phyloP scores from a whole-genome alignment of 2,888 invertebrate species.

The Girardia tigrina region DNA sequence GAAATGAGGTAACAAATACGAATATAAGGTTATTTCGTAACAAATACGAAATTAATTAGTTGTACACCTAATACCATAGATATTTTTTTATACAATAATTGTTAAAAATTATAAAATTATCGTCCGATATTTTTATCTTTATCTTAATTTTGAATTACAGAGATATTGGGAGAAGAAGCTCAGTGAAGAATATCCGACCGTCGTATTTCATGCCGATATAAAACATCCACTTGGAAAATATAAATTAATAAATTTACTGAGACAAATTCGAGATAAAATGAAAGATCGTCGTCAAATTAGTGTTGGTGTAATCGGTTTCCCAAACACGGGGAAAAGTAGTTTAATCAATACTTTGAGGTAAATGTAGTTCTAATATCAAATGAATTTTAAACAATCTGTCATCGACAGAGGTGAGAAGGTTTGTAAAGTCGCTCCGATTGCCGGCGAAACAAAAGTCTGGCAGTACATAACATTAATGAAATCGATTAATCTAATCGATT shows the following conservation, averaged over 20 bases:
- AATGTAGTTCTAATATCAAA: slow-evolving; percentile 46
- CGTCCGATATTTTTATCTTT: no score
- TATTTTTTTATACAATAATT: no score
- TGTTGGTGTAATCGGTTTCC: slow-evolving; percentile 95
- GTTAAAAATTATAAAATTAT: no score
- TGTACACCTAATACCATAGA: no score
- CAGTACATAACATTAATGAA: slow-evolving; percentile 96
- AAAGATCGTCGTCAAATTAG: slow-evolving; percentile 89
- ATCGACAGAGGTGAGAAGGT: slow-evolving; percentile 61
- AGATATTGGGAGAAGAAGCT: slow-evolving; percentile 89
- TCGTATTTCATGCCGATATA: slow-evolving; percentile 94
- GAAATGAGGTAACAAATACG: no score
- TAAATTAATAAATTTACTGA: slow-evolving; percentile 77
- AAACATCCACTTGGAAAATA: slow-evolving; percentile 97
- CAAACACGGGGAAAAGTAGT: slow-evolving; percentile 95
- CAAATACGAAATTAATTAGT: no score
- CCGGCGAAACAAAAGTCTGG: slow-evolving; percentile 78
- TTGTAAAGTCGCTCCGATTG: slow-evolving; percentile 92
- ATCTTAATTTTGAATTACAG: slow-evolving; percentile 44
- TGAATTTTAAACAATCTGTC: neutral
- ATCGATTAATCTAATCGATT: slow-evolving; percentile 88
- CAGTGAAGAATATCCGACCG: slow-evolving; percentile 83
- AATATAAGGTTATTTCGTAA: no score
- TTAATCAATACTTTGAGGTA: slow-evolving; percentile 85
- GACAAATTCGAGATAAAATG: slow-evolving; percentile 78